Conservation (phyloP, 2,797 vertebrate genomes). For the Enteromius afrohamiltoni region DNA sequence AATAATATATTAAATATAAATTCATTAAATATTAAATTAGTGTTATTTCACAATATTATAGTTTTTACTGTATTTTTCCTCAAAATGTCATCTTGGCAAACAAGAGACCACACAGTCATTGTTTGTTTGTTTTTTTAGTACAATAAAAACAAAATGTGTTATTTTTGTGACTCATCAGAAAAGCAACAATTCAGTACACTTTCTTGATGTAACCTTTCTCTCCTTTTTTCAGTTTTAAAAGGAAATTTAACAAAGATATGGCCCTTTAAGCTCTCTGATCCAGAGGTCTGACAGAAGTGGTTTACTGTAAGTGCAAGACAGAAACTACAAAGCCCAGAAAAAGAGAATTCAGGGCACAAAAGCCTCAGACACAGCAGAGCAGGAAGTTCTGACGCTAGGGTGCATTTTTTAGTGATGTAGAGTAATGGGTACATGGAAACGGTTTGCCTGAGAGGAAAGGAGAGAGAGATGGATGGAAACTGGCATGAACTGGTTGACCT, state of each 20-base stretch:
- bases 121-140: background rate
- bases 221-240: slow-evolving; percentile 38
- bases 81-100: background rate
- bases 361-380: slow-evolving; percentile 37
- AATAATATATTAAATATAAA: no score
- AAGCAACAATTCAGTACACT: slow-evolving; percentile 6
- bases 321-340: slow-evolving; percentile 48
- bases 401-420: slow-evolving; percentile 44
- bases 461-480: slow-evolving; percentile 46
- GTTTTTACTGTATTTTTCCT: background rate
- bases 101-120: background rate
- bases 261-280: slow-evolving; percentile 37
- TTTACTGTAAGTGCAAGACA: slow-evolving; percentile 40
- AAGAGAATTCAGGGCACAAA: slow-evolving; percentile 42
- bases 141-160: background rate
- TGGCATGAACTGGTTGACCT: slow-evolving; percentile 49
- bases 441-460: background rate
- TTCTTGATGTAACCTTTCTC: slow-evolving; percentile 15
- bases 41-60: background rate
- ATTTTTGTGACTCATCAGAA: background rate
- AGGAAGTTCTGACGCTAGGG: slow-evolving; percentile 40
- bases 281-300: slow-evolving; percentile 43
- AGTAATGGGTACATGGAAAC: slow-evolving; percentile 50
- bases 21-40: background rate
- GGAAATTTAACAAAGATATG: slow-evolving; percentile 11